A percentile compares a stretch with the other conserved stretches of the same genome.
phyloP scores from a whole-genome alignment of 92 coral and sea anemone genomes.

The Phenganax subtilis region DNA sequence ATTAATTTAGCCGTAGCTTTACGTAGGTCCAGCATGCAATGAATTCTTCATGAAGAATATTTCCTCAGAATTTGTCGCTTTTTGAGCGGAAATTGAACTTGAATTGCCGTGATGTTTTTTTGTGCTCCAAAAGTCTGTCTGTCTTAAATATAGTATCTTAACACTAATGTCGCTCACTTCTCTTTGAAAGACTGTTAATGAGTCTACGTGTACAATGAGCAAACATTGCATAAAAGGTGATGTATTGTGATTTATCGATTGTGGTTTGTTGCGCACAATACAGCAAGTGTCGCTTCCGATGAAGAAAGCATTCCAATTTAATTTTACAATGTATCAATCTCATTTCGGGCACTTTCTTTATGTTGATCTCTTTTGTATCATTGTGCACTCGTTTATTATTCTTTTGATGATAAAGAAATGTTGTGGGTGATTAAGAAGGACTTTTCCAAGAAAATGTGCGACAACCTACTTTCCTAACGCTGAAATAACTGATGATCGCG shows the following conservation, averaged over 20 bases:
- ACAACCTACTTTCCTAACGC: no score
- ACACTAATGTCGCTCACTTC: neutral
- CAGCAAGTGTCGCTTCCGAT: slow-evolving; percentile 21
- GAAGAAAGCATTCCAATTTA: slow-evolving; percentile 19
- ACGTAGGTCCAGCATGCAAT: no score
- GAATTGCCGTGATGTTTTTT: no score
- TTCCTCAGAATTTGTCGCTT: no score
- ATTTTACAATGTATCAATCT: slow-evolving; percentile 11
- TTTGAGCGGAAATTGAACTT: no score
- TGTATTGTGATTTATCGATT: neutral
- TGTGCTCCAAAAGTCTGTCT: no score
- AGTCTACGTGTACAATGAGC: neutral
- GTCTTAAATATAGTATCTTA: no score
- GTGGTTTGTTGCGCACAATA: neutral
- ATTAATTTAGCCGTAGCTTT: no score
- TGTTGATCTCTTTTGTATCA: neutral
- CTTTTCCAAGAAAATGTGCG: neutral
- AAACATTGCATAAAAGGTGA: neutral
- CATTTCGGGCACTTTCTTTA: neutral
- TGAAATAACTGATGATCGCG: no score
- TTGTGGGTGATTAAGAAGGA: neutral
- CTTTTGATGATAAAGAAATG: neutral
- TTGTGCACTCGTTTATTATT: neutral
- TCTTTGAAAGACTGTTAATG: neutral
- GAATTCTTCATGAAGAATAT: no score